Percentiles rank a stretch among this genome's conserved stretches.
Evolutionary conservation across 2,888 invertebrate genomes (phyloP).

Genomic region (Thymelicus lineola): DNA sequence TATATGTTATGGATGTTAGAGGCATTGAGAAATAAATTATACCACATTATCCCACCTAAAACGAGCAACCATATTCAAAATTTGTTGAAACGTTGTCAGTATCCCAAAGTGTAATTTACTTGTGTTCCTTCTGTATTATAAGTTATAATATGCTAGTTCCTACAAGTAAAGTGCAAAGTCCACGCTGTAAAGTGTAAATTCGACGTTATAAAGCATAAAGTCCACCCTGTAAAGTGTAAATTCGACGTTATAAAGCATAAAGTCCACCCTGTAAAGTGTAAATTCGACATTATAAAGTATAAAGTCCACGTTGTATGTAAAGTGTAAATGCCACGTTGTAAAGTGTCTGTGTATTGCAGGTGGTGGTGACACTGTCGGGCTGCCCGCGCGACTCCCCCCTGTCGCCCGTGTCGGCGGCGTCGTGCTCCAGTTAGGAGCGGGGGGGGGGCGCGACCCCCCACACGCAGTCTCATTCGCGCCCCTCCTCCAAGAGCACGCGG

Average conservation of each 20-base stretch:
- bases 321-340: background rate
- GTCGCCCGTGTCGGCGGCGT: constrained; percentile 95
- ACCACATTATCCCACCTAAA: too few relatives aligned
- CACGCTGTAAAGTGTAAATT: background rate
- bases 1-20: too few relatives aligned
- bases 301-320: background rate
- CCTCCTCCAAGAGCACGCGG: constrained; percentile 83
- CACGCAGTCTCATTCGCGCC: constrained; percentile 81
- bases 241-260: background rate
- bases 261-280: too few relatives aligned
- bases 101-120: too few relatives aligned
- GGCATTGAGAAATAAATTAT: too few relatives aligned
- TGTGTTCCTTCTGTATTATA: too few relatives aligned
- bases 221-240: too few relatives aligned
- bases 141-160: background rate
- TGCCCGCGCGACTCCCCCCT: constrained; percentile 94
- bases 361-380: constrained; percentile 95
- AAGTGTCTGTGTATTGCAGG: constrained; percentile 53
- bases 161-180: background rate
- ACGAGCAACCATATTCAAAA: too few relatives aligned
- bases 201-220: too few relatives aligned
- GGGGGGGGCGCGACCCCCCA: constrained; percentile 85
- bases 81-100: too few relatives aligned
- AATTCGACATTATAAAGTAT: background rate
- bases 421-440: constrained; percentile 95